phyloP scores from a whole-genome alignment of 2,888 invertebrate species.

The Brenthis ino region DNA sequence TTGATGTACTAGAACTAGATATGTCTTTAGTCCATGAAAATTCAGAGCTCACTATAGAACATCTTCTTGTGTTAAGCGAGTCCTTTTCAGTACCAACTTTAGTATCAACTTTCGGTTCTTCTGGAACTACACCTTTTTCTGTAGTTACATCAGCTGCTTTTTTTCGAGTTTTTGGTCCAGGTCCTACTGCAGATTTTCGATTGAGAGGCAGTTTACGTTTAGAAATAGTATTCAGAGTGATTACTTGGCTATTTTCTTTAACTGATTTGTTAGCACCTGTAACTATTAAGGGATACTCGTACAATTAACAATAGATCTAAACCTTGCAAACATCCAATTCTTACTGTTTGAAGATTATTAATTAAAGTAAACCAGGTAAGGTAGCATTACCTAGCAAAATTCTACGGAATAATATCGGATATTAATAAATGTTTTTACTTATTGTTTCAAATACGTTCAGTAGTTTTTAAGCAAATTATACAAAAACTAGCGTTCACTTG shows the following conservation, averaged over 20 bases:
- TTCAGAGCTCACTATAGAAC: constrained; percentile 48
- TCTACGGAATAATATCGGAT: no score
- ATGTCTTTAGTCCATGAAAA: constrained; percentile 69
- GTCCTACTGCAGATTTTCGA: constrained; percentile 11
- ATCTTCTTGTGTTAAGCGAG: constrained; percentile 43
- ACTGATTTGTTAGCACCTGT: constrained; percentile 2
- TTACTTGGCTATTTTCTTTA: background rate
- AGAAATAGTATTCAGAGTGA: background rate
- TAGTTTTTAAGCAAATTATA: no score
- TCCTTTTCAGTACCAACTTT: background rate
- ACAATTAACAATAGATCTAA: no score
- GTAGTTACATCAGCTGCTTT: constrained; percentile 1
- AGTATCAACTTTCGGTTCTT: background rate
- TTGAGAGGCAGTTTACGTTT: constrained; percentile 9
- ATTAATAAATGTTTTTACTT: no score
- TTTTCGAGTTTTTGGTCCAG: constrained; percentile 10
- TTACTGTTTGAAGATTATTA: no score
- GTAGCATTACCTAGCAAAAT: no score
- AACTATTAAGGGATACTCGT: background rate
- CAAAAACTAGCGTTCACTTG: no score
- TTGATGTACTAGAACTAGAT: constrained; percentile 59
- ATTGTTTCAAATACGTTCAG: no score
- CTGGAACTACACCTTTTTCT: background rate
- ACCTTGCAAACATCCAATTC: no score
- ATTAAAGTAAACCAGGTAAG: no score